Evolutionary conservation across 2,113 vertebrate species (phyloP).

Genomic region (Clupea harengus): DNA sequence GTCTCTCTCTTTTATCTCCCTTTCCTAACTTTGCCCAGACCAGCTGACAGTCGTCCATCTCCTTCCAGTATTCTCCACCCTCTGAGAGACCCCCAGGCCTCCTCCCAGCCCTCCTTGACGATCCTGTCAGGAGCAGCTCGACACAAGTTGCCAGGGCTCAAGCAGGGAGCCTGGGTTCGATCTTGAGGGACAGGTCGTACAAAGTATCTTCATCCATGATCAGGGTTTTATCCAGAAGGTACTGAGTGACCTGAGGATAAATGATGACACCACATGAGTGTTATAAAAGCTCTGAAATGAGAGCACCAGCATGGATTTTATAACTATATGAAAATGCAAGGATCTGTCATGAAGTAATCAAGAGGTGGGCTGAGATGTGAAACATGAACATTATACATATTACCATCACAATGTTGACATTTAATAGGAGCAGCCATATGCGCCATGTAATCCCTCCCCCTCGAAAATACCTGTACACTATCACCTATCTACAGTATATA

Average conservation of each 20-base stretch:
- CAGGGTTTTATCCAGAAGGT: slow-evolving; percentile 91
- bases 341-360: background rate
- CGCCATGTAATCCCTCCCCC: background rate
- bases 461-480: background rate
- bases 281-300: background rate
- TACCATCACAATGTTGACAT: background rate
- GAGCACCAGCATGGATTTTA: background rate
- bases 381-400: background rate
- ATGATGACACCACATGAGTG: background rate
- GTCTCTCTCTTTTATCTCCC: slow-evolving; percentile 13
- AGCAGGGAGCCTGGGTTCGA: slow-evolving; percentile 94
- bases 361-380: background rate
- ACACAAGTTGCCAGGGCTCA: slow-evolving; percentile 70
- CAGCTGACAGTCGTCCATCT: background rate
- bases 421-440: background rate
- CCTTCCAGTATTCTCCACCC: background rate
- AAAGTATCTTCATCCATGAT: slow-evolving; percentile 97
- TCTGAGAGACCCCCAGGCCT: background rate
- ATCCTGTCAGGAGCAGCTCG: slow-evolving; percentile 24
- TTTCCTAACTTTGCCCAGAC: background rate
- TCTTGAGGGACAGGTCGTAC: slow-evolving; percentile 94
- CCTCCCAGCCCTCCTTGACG: background rate
- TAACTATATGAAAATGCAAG: background rate
- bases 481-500: background rate
- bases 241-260: slow-evolving; percentile 86